Conservation (phyloP, 2,888 invertebrate genomes). For the Corythucha ciliata region DNA sequence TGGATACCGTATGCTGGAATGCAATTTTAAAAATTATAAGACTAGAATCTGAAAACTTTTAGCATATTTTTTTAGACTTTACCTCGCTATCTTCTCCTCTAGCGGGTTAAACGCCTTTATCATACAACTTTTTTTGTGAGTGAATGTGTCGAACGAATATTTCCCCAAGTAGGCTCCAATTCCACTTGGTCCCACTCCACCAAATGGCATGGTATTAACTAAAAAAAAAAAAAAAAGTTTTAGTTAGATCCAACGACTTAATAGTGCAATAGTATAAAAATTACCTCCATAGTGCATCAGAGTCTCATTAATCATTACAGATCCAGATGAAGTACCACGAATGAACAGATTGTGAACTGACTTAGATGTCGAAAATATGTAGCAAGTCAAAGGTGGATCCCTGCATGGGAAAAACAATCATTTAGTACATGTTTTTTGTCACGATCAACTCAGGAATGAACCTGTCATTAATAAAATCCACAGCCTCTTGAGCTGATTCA, state of each 20-base stretch:
- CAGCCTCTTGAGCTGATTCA: constrained; percentile 75
- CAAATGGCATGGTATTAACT: constrained; percentile 93
- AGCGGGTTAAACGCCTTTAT: constrained; percentile 59
- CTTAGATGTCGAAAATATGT: constrained; percentile 68
- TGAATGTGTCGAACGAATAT: constrained; percentile 82
- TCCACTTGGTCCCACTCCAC: constrained; percentile 91
- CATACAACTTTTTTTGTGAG: constrained; percentile 77
- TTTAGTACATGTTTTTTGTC: not conserved
- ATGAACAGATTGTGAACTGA: constrained; percentile 60
- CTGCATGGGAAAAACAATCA: constrained; percentile 41
- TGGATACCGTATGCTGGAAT: too few relatives aligned
- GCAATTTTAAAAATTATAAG: too few relatives aligned
- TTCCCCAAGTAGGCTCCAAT: constrained; percentile 91
- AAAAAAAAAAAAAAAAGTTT: constrained; percentile 35
- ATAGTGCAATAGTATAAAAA: not conserved
- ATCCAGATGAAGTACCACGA: constrained; percentile 66
- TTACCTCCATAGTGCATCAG: constrained; percentile 55
- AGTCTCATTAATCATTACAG: constrained; percentile 74
- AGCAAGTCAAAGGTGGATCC: constrained; percentile 65
- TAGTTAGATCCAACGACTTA: not conserved
- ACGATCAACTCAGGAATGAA: constrained; percentile 41
- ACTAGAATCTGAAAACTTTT: too few relatives aligned
- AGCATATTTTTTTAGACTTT: too few relatives aligned
- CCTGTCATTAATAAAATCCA: constrained; percentile 78
- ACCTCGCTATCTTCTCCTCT: constrained; percentile 59